These are phyloP conservation scores for Melieria omissa DNA, from an alignment of 2,888 invertebrate species.

Conservation along the genomic window DNA sequence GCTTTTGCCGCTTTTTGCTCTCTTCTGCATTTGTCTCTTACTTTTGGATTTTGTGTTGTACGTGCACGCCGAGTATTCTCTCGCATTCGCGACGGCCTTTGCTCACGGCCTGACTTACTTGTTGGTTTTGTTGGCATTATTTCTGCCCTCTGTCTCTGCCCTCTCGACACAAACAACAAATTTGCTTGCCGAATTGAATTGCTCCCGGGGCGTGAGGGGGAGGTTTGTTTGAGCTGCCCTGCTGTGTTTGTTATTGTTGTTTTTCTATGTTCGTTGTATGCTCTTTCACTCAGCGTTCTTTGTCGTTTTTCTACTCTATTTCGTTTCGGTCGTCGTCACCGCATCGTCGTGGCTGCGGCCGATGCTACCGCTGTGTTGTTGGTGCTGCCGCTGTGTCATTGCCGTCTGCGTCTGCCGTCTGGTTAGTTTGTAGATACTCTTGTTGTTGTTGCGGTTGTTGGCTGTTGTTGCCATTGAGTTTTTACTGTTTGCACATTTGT, in stretches of 20 bases:
- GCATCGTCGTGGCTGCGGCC: slow-evolving; percentile 1
- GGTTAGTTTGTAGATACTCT: slow-evolving; percentile 17
- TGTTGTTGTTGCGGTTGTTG: slow-evolving; percentile 16
- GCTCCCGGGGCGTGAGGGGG: too few relatives aligned
- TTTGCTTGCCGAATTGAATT: too few relatives aligned
- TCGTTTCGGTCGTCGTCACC: slow-evolving; percentile 8
- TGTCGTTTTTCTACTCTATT: neutral
- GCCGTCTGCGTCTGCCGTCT: slow-evolving; percentile 19
- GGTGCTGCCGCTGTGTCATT: slow-evolving; percentile 16
- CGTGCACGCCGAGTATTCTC: too few relatives aligned
- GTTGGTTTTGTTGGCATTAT: neutral
- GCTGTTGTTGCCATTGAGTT: slow-evolving; percentile 14
- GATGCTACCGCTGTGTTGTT: neutral
- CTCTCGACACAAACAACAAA: too few relatives aligned
- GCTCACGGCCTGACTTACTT: neutral
- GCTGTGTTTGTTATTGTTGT: too few relatives aligned
- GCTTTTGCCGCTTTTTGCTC: slow-evolving; percentile 50
- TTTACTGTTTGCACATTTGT: slow-evolving; percentile 12
- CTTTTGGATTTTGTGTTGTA: too few relatives aligned
- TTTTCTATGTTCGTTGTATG: neutral
- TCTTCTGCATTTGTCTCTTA: neutral
- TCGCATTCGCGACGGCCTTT: neutral
- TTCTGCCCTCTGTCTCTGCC: too few relatives aligned
- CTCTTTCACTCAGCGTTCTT: slow-evolving; percentile 6
- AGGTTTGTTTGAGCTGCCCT: too few relatives aligned